Percentiles rank a stretch among this genome's conserved stretches.
phyloP scores from a whole-genome alignment of 2,113 vertebrate genomes.

The Calonectris borealis region DNA sequence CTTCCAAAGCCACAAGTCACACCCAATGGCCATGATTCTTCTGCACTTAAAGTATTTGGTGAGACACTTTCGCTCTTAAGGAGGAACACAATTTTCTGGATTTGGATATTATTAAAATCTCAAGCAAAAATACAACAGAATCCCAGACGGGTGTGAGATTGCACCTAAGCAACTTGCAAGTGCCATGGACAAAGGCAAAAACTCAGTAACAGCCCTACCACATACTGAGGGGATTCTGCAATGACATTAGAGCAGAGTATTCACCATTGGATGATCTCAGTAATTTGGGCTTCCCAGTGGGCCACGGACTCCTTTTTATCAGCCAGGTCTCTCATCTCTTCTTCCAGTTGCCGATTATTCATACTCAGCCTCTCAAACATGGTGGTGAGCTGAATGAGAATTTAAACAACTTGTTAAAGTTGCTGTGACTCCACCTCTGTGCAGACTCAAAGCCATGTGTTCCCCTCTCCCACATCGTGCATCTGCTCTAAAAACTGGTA shows the following conservation, averaged over 20 bases:
- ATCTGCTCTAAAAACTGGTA: neutral
- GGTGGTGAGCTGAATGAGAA: conserved; percentile 78
- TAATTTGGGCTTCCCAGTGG: conserved; percentile 99
- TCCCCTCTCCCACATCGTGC: neutral
- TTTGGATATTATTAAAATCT: neutral
- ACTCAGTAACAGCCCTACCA: neutral
- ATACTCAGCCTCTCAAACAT: conserved; percentile 85
- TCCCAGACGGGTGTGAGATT: neutral
- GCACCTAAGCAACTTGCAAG: neutral
- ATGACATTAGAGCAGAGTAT: conserved; percentile 29
- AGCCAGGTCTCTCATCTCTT: conserved; percentile 90
- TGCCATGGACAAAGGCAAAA: neutral
- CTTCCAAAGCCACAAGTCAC: conserved; percentile 22
- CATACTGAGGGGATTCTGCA: neutral
- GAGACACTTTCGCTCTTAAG: conserved; percentile 28
- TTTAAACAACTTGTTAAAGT: neutral
- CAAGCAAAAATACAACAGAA: neutral
- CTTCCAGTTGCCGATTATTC: conserved; percentile 89
- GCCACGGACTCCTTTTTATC: conserved; percentile 98
- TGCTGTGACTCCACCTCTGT: neutral
- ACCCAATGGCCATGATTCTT: neutral
- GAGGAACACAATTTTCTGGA: neutral
- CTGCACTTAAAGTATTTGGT: neutral
- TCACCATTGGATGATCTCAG: conserved; percentile 99
- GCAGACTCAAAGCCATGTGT: neutral